Percentiles rank a stretch among this genome's conserved stretches.
These are phyloP conservation scores for Muscicapa striata DNA, from an alignment of 2,797 vertebrate species.

Conservation along the genomic window DNA sequence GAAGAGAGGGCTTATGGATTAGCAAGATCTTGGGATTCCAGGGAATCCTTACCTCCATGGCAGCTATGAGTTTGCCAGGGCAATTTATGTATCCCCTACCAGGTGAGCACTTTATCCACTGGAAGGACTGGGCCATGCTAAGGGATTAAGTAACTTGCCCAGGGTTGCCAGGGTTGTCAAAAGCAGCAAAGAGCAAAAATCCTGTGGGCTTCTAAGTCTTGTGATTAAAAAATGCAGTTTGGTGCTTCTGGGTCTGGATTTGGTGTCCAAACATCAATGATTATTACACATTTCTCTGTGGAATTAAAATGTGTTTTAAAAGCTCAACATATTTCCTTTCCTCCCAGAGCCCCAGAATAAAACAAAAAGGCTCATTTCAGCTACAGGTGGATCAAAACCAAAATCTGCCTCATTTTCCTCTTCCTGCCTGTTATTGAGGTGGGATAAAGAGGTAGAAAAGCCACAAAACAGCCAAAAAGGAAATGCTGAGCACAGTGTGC, in stretches of 20 bases:
- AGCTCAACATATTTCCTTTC: not conserved
- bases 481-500: not conserved
- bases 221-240: accelerated
- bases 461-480: not conserved
- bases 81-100: not conserved
- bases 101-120: accelerated
- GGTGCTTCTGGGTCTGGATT: not conserved
- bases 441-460: not conserved
- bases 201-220: not conserved
- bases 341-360: accelerated
- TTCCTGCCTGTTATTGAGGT: not conserved
- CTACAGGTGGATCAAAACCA: too few relatives aligned
- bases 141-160: not conserved
- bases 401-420: not conserved
- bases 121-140: accelerated
- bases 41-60: not conserved
- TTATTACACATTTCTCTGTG: not conserved
- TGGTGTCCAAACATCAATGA: not conserved
- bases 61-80: not conserved
- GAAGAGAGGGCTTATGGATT: not conserved
- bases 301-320: not conserved
- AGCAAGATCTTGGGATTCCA: not conserved
- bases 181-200: not conserved
- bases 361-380: not conserved
- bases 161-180: accelerated